Evolutionary conservation across 2,797 vertebrate species (phyloP).

Genomic region (Lagorchestes hirsutus): DNA sequence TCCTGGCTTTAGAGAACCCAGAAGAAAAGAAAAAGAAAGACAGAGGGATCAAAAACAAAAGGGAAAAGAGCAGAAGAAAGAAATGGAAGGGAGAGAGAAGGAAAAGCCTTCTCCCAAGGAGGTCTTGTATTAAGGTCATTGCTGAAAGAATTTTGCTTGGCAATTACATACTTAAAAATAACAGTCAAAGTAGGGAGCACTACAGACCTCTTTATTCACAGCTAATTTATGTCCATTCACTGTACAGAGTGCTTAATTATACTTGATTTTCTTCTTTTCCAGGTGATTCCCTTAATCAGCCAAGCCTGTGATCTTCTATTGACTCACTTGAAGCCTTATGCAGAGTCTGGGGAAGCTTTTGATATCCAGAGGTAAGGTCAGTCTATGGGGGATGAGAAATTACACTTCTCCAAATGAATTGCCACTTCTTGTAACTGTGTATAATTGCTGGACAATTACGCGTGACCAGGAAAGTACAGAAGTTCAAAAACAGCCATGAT

Average conservation of each 20-base stretch:
- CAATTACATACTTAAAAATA: slow-evolving; percentile 21
- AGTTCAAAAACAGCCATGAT: neutral
- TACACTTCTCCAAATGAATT: neutral
- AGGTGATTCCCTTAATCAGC: slow-evolving; percentile 95
- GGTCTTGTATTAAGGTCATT: neutral
- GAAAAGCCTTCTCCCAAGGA: neutral
- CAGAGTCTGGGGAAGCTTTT: slow-evolving; percentile 90
- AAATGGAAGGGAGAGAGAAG: neutral
- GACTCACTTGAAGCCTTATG: slow-evolving; percentile 88
- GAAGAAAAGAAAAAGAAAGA: neutral
- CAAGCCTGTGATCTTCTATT: slow-evolving; percentile 90
- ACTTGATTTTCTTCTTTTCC: slow-evolving; percentile 68
- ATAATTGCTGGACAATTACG: slow-evolving; percentile 61
- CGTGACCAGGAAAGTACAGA: slow-evolving; percentile 25
- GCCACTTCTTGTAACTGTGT: slow-evolving; percentile 35
- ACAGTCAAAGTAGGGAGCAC: slow-evolving; percentile 8
- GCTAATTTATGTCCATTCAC: slow-evolving; percentile 2
- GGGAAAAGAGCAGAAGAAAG: neutral
- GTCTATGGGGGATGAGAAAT: slow-evolving; percentile 64
- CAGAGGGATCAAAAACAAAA: neutral
- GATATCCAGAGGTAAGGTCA: slow-evolving; percentile 93
- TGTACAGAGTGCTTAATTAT: slow-evolving; percentile 68
- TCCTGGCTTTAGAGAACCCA: neutral
- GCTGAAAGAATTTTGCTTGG: neutral
- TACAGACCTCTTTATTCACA: neutral